Percentiles rank a stretch among this genome's conserved stretches.
These are phyloP conservation scores for Nerophis ophidion DNA, from an alignment of 2,113 vertebrate genomes.

Conservation along the genomic window DNA sequence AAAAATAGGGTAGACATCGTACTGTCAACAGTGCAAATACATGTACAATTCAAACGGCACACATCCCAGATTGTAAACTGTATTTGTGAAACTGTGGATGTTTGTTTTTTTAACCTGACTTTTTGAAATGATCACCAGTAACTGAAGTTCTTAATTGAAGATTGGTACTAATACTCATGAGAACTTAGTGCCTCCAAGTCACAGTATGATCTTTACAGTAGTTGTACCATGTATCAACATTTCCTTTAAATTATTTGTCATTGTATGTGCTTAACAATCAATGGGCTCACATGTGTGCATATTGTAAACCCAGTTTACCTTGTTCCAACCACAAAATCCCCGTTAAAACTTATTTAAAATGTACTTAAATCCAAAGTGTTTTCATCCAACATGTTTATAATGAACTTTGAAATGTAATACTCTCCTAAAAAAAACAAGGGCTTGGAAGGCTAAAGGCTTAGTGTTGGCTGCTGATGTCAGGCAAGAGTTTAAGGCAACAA, in stretches of 20 bases:
- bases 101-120: neutral
- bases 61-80: neutral
- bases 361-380: constrained; percentile 5
- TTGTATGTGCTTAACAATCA: neutral
- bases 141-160: constrained; percentile 5
- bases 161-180: neutral
- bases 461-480: neutral
- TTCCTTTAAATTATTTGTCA: neutral
- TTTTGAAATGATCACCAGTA: neutral
- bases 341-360: neutral
- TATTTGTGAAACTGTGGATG: constrained; percentile 17
- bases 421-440: constrained; percentile 5
- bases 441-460: constrained; percentile 17
- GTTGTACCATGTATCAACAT: constrained; percentile 8
- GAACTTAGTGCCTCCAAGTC: neutral
- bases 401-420: constrained; percentile 23
- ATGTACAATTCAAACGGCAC: constrained; percentile 10
- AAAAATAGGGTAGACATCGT: neutral
- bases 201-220: constrained; percentile 12
- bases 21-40: constrained; percentile 10
- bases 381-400: constrained; percentile 7
- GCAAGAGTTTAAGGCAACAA: constrained; percentile 11
- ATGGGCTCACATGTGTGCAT: neutral
- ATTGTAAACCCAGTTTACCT: constrained; percentile 1
- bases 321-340: neutral